Conservation (phyloP, 2,113 vertebrate genomes). For the Scatophagus argus region DNA sequence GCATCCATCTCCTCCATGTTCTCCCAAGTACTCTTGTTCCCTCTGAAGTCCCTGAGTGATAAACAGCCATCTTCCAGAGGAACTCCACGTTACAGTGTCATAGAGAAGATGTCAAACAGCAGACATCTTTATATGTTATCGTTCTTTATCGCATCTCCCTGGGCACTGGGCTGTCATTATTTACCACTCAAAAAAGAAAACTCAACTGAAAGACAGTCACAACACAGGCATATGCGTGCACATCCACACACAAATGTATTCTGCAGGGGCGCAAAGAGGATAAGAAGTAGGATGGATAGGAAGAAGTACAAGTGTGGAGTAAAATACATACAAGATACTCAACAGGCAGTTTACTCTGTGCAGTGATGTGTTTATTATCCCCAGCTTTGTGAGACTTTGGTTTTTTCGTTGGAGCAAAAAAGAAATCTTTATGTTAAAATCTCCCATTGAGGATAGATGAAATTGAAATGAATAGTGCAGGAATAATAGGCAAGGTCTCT, state of each 20-base stretch:
- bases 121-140: slow-evolving; percentile 48
- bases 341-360: neutral
- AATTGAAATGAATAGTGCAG: slow-evolving; percentile 41
- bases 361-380: slow-evolving; percentile 5
- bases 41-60: slow-evolving; percentile 41
- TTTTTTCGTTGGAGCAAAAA: slow-evolving; percentile 24
- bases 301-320: neutral
- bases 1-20: slow-evolving; percentile 18
- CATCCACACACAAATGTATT: slow-evolving; percentile 17
- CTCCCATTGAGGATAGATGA: slow-evolving; percentile 30
- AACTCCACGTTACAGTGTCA: slow-evolving; percentile 17
- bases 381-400: neutral
- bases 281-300: slow-evolving; percentile 13
- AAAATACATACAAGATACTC: neutral
- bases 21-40: slow-evolving; percentile 25
- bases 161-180: slow-evolving; percentile 29
- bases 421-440: slow-evolving; percentile 5
- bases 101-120: slow-evolving; percentile 38
- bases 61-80: slow-evolving; percentile 31
- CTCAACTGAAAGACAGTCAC: slow-evolving; percentile 5
- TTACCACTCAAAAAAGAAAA: neutral
- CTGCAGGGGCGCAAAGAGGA: neutral
- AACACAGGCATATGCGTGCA: neutral
- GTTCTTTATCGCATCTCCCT: slow-evolving; percentile 38
- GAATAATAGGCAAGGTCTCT: slow-evolving; percentile 39